Base-by-base conservation (phyloP, 1,140 invertebrate species). In the Diprion similis region DNA sequence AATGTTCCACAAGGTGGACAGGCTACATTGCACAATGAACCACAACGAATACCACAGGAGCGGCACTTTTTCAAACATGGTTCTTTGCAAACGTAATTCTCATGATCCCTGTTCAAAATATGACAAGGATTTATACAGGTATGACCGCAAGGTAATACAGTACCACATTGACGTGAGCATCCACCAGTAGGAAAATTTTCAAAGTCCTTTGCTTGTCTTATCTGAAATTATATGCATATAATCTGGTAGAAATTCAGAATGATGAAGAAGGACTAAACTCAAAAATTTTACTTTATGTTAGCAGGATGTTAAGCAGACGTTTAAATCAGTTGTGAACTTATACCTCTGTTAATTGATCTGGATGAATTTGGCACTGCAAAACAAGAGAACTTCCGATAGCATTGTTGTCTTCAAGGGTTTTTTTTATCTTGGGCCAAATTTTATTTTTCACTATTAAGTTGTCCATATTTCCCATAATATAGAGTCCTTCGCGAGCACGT, bases 401-500 rank as follows among this genome's bases (percentile, higher is more conserved):
- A 4, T 84, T 76, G 71, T 88, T 83, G 17, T 83, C 76, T 74
- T 85, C 78, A 11, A 92, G 80, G n/a, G 86, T 87, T 11, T 76
- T 74, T 11, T 86, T 83, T 24, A 93, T 90, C 72, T 88, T 83
- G 1, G 75, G 79, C 92, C 92, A 93, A 10, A 91, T 79, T 68
- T 86, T 76, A 64, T 86, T 89, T 72, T 87, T 86, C 9, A 72
- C 72, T 72, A 83, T 83, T 10, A 95, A 79, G 24, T 90, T 88
- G 2, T 89, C 81, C 78, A 95, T 91, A 84, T 96, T 95, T 66
- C 91, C 92, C 75, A 93, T 89, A n/a, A 91, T 87, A 79, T 88
- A 93, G 9, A 75, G 93, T 79, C 93, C 96, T 86, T 92, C 90
- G 81, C 92, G 93, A 0, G 95, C 95, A 78, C 95, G 86, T 0